Evolutionary conservation across 2,797 vertebrate genomes (phyloP).

Genomic region (Halcyon smyrnensis): DNA sequence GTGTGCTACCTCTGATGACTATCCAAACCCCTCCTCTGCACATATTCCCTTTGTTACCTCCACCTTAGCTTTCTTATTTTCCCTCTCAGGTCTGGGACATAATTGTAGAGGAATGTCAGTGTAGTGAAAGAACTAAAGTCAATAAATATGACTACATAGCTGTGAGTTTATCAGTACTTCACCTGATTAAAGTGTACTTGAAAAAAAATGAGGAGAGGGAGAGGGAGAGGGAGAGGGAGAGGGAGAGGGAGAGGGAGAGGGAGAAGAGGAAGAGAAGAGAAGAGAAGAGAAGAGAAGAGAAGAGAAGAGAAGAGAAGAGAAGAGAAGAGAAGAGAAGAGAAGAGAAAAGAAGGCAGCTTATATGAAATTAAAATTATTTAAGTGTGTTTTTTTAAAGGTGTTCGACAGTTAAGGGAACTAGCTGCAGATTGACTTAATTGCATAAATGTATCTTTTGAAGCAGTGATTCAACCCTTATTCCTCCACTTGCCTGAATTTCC

Average conservation of each 20-base stretch:
- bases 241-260: too few relatives aligned
- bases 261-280: too few relatives aligned
- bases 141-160: neutral
- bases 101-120: neutral
- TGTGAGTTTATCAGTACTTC: neutral
- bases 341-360: too few relatives aligned
- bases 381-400: too few relatives aligned
- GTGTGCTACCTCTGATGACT: neutral
- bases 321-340: neutral
- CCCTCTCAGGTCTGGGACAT: neutral
- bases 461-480: neutral
- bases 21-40: neutral
- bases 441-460: neutral
- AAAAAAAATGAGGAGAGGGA: neutral
- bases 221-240: too few relatives aligned
- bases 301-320: too few relatives aligned
- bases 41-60: fast-evolving
- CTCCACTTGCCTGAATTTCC: neutral
- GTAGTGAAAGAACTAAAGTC: neutral
- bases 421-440: neutral
- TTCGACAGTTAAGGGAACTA: neutral
- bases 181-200: neutral
- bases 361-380: too few relatives aligned
- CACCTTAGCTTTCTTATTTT: neutral
- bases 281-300: neutral